Evolutionary conservation across 2,888 invertebrate genomes (phyloP).

Genomic region (Scaptomyza cyrtandrae): DNA sequence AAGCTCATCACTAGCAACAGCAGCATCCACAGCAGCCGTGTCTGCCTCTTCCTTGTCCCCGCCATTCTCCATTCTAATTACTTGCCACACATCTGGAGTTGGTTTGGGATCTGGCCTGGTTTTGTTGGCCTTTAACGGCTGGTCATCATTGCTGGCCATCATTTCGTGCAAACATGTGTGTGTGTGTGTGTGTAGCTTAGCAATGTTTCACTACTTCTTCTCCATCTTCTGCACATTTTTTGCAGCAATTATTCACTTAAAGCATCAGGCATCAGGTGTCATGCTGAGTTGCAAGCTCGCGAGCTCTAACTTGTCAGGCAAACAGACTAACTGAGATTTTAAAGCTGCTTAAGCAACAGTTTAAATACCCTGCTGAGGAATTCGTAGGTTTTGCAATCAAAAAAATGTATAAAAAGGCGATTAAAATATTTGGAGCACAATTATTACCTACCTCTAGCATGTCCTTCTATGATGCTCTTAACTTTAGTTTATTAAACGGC

Average conservation of each 20-base stretch:
- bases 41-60: conserved; percentile 20
- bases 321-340: conserved; percentile 19
- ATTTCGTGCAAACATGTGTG: conserved; percentile 35
- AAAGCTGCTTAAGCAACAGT: conserved; percentile 18
- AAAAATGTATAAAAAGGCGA: too few species aligned
- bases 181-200: conserved; percentile 39
- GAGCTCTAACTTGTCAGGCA: conserved; percentile 44
- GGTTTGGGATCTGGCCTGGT: conserved; percentile 63
- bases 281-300: conserved; percentile 74
- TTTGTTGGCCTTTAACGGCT: conserved; percentile 63
- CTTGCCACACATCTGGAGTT: conserved; percentile 39
- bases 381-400: too few species aligned
- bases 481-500: too few species aligned
- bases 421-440: too few species aligned
- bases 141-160: conserved; percentile 62
- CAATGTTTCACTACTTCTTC: conserved; percentile 35
- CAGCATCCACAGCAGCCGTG: conserved; percentile 8
- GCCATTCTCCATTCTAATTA: conserved; percentile 44
- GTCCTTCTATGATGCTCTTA: too few species aligned
- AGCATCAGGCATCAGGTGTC: conserved; percentile 74
- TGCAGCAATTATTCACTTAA: conserved; percentile 80
- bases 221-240: conserved; percentile 41
- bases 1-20: conserved; percentile 41
- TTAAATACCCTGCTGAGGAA: conserved; percentile 37
- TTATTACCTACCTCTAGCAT: too few species aligned